Evolutionary conservation across 53 echinoderm and acorn worm genomes (phyloP), one percentile per base, ranked within the genome.

Genomic region (Patiria pectinifera): DNA sequence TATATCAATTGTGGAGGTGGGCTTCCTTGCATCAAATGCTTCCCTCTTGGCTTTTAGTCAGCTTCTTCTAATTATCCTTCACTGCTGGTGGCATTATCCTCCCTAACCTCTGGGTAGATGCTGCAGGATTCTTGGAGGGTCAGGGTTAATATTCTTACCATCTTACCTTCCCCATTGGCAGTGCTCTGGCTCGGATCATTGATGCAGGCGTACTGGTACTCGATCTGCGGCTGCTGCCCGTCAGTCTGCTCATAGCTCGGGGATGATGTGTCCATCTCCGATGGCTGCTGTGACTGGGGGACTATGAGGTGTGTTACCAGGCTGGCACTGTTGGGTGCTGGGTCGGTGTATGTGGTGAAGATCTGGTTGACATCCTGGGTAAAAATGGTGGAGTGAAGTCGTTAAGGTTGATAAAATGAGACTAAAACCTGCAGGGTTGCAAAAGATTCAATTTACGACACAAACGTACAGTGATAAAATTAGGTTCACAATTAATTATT

Each of bases 281-380:
- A 60, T 11, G 88, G n/a, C 87, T 87, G 76, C 12, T 76, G 76
- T 23, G 86, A 86, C 86, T 86, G 79, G 15, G 82, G 88, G 26
- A 88, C 78, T 60, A 88, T 62, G 88, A 88, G 88, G 45, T 88
- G 88, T 19, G 88, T 44, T 25, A 60, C 88, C 62, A 88, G 63
- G n/a, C 88, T 88, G 25, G 88, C 61, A 44, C 88, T 61, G 60
- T 16, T 88, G 59, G 88, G 77, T 16, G 60, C 88, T 78, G 80
- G 19, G 69, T 22, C 47, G 47, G 81, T 45, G 69, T 66, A 81
- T 9, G 76, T 63, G n/a, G 90, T 80, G 79, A 90, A 35, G 12
- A 46, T 80, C 69, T 90, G 90, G 90, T 90, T 90, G 14, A 90
- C 90, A 81, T 90, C 90, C 90, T 90, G 66, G 13, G 70, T 10